These are phyloP conservation scores for Caloenas nicobarica DNA, from an alignment of 2,113 vertebrate species.

Conservation along the genomic window DNA sequence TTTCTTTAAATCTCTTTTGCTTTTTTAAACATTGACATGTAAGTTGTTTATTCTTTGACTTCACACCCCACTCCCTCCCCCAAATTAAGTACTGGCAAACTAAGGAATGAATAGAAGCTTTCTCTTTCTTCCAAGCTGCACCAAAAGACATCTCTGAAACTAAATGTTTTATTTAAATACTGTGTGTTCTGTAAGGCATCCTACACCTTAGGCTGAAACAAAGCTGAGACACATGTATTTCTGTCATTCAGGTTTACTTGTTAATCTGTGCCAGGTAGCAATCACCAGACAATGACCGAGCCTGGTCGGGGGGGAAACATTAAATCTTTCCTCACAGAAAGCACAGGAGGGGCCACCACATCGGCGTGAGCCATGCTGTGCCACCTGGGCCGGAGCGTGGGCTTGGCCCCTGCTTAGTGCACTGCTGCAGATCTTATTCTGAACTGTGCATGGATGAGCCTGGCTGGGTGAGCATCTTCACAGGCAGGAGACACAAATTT, in stretches of 20 bases:
- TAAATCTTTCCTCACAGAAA: not conserved
- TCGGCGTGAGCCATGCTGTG: too few species aligned
- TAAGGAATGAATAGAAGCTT: not conserved
- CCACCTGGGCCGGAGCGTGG: not conserved
- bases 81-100: not conserved
- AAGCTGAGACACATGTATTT: not conserved
- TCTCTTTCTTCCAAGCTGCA: not conserved
- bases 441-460: not conserved
- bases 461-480: not conserved
- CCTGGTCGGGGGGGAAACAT: not conserved
- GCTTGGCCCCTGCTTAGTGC: not conserved
- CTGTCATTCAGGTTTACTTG: not conserved
- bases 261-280: not conserved
- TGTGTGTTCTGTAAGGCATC: not conserved
- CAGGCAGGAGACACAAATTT: not conserved
- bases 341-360: accelerated
- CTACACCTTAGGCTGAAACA: not conserved
- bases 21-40: not conserved
- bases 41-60: not conserved
- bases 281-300: too few species aligned
- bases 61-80: not conserved
- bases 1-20: not conserved
- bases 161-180: not conserved
- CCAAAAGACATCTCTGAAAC: not conserved
- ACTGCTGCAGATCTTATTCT: not conserved